phyloP scores from a whole-genome alignment of 2,113 vertebrate species.

The Heteronetta atricapilla region DNA sequence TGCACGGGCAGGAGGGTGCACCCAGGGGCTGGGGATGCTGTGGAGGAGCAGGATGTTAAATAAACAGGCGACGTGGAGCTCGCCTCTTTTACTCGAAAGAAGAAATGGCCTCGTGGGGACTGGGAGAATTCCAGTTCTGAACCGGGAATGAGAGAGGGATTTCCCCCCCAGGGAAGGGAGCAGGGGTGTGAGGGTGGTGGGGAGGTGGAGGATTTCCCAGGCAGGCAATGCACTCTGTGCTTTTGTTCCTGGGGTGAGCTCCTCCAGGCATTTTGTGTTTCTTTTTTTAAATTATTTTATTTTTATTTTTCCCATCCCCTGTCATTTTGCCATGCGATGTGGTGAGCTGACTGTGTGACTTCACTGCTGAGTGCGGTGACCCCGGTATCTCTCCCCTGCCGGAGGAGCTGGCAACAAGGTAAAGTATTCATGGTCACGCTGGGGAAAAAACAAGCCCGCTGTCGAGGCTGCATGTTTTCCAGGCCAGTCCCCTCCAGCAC shows the following conservation, averaged over 20 bases:
- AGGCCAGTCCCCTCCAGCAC: neutral
- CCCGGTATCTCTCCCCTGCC: accelerated
- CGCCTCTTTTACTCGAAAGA: neutral
- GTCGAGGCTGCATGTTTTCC: neutral
- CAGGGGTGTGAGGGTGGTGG: neutral
- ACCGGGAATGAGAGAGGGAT: neutral
- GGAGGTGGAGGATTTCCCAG: neutral
- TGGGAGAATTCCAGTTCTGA: neutral
- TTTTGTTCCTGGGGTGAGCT: neutral
- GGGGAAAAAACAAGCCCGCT: neutral
- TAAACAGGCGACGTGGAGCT: accelerated
- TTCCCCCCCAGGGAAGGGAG: neutral
- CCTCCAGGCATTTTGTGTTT: neutral
- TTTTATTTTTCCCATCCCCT: neutral
- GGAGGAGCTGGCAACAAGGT: neutral
- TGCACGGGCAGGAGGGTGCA: neutral
- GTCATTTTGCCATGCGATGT: accelerated
- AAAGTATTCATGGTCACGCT: neutral
- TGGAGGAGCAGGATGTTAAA: neutral
- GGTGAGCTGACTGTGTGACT: neutral
- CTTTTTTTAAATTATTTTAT: neutral
- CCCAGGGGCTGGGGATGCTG: neutral
- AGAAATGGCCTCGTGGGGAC: neutral
- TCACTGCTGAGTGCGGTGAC: neutral
- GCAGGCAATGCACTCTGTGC: neutral